Evolutionary conservation across 2,113 vertebrate species (phyloP), one percentile per base, ranked within the genome.

Genomic region (Collichthys lucidus): DNA sequence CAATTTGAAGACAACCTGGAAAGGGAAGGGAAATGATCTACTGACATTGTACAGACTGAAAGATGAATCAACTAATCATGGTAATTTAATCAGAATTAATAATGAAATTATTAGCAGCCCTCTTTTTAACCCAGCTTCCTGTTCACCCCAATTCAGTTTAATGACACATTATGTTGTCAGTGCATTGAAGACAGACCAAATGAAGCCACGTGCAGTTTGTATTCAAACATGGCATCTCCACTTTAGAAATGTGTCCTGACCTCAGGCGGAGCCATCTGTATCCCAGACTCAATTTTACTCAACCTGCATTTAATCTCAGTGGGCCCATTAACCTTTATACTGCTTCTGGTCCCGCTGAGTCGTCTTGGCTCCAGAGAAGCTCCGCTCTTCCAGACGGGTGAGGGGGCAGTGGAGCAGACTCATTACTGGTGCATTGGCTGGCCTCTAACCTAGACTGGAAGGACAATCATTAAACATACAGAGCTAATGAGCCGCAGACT

Each of bases 401-500:
- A 73, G 12, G 44, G 78, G 75, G 57, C 60, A 75, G 61, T n/a
- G 53, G 63, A 82, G 62, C 66, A 57, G 75, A 66, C 78, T 82
- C 76, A 81, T 89, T 79, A 84, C 68, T 63, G 65, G 47, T 40
- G 75, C 29, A 56, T 50, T 86, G 80, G 76, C 79, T 44, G 86
- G 61, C 74, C 75, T 86, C 55, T 78, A 74, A 74, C 67, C 82
- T 17, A 50, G 49, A 68, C 72, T 79, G 70, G 74, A 79, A 76
- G 80, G 85, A 68, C 86, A 71, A 11, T 61, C 64, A 74, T 83
- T 83, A 83, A 88, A 83, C 63, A 65, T 78, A 64, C 53, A n/a
- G 19, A 11, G 68, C 71, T 88, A 90, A 90, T 89, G 73, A 77
- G n/a, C 63, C 67, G 10, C 88, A 24, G 69, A 79, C 88, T 46